Evolutionary conservation across 2,797 vertebrate species (phyloP).

Genomic region (Leuciscus waleckii): DNA sequence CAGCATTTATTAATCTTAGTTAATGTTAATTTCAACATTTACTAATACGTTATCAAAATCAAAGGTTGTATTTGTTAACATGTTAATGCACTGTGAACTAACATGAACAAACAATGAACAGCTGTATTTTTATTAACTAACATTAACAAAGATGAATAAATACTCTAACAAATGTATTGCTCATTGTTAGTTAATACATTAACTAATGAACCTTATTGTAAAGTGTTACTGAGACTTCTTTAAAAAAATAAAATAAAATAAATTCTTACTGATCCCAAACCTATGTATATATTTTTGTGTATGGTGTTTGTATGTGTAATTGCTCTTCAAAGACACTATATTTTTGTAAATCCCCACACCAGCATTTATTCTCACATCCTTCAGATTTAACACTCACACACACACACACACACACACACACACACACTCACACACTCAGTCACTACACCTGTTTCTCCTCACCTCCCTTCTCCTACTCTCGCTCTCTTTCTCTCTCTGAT

Average conservation of each 20-base stretch:
- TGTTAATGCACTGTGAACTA: too few relatives aligned
- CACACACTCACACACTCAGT: too few relatives aligned
- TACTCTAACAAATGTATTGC: too few relatives aligned
- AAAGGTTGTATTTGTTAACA: too few relatives aligned
- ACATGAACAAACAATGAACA: too few relatives aligned
- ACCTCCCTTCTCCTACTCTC: constrained; percentile 3
- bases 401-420: constrained; percentile 8
- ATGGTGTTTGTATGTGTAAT: constrained; percentile 25
- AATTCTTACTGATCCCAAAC: background rate
- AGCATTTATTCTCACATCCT: constrained; percentile 72
- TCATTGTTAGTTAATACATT: too few relatives aligned
- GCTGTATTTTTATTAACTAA: too few relatives aligned
- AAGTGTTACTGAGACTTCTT: background rate
- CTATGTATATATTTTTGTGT: constrained; percentile 1
- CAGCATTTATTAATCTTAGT: too few relatives aligned
- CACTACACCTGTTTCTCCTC: background rate
- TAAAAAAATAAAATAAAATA: background rate
- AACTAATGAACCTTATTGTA: too few relatives aligned
- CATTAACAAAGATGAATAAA: too few relatives aligned
- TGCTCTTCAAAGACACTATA: constrained; percentile 68
- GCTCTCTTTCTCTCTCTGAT: constrained; percentile 11
- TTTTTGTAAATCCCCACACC: constrained; percentile 67
- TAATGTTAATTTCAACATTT: too few relatives aligned
- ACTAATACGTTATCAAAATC: too few relatives aligned
- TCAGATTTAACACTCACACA: constrained; percentile 53